Evolutionary conservation across 2,888 invertebrate species (phyloP), one percentile per base, ranked within the genome.

Genomic region (Idaea aversata): DNA sequence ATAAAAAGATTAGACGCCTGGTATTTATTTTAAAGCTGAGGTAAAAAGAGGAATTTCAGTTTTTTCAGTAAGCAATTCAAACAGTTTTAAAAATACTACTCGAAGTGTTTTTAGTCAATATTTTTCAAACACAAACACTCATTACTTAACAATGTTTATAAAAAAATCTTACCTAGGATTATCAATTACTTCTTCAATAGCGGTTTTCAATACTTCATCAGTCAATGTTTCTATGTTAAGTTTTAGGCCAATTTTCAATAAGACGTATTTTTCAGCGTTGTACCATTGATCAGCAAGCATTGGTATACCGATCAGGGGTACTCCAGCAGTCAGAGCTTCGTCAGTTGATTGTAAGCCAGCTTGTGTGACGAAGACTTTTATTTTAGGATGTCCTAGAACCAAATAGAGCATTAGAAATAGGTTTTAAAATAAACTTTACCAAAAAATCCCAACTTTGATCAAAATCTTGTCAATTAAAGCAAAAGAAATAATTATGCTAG

Each of bases 281-380:
- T 75, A 81, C 73, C 80, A 85, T 68, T 91, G 90, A 68, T 93
- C 93, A 0, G 77, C 83, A 15, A 86, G 70, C 73, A 90, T 85
- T 2, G 90, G 90, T 15, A 91, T 75, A 4, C 82, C 89, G 47
- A 91, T 74, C 4, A 91, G 65, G 2, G 91, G 90, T 0, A 88
- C 86, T 36, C 82, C 83, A 5, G 85, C 84, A 57, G 72, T 70
- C 15, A 92, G 86, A 0, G 90, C 83, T 75, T 92, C 91, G 61
- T 90, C 88, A 0, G 87, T 81, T 0, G 91, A 91, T 68, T 90
- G 89, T 0, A 89, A 67, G 15, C 91, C 91, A 47, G 86, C 88
- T 81, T 91, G 90, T 0, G 88, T 88, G 34, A 92, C 82, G 60
- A 83, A 84, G 1, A 82, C 15, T 72, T 90, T 92, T 0, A 93